Conservation (phyloP, 2,113 vertebrate genomes). For the Melierax canorus region DNA sequence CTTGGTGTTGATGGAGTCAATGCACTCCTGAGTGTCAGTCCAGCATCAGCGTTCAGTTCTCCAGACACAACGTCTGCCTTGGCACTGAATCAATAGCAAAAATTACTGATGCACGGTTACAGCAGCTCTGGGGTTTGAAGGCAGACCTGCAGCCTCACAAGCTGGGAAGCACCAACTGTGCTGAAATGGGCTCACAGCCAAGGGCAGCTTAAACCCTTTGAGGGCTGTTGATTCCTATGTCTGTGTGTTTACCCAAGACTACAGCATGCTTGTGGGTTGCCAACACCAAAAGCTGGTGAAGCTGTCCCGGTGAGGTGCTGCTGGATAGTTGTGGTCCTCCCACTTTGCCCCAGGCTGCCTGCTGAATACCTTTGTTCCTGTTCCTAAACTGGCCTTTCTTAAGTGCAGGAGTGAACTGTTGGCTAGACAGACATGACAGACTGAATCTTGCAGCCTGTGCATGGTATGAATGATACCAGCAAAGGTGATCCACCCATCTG, state of each 20-base stretch:
- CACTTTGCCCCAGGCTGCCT: not conserved
- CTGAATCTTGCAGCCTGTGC: not conserved
- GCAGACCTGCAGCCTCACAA: not conserved
- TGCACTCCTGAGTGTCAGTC: not conserved
- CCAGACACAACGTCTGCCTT: not conserved
- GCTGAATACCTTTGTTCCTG: not conserved
- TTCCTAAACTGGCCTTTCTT: not conserved
- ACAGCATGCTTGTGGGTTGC: rapidly evolving
- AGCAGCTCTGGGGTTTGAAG: not conserved
- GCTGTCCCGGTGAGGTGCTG: too few relatives aligned
- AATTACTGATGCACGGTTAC: rapidly evolving
- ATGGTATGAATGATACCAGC: not conserved
- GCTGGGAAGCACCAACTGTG: not conserved
- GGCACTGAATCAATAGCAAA: too few relatives aligned
- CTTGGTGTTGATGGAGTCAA: not conserved
- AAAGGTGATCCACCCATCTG: not conserved
- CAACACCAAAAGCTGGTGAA: not conserved
- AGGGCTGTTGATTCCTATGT: rapidly evolving
- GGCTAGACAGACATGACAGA: not conserved
- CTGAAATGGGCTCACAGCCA: not conserved
- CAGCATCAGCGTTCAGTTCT: not conserved
- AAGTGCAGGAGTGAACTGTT: too few relatives aligned
- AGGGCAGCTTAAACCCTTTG: too few relatives aligned
- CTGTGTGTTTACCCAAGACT: too few relatives aligned
- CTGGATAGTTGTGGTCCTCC: not conserved